Conservation (phyloP, 2,113 vertebrate genomes). For the Copsychus sechellarum region DNA sequence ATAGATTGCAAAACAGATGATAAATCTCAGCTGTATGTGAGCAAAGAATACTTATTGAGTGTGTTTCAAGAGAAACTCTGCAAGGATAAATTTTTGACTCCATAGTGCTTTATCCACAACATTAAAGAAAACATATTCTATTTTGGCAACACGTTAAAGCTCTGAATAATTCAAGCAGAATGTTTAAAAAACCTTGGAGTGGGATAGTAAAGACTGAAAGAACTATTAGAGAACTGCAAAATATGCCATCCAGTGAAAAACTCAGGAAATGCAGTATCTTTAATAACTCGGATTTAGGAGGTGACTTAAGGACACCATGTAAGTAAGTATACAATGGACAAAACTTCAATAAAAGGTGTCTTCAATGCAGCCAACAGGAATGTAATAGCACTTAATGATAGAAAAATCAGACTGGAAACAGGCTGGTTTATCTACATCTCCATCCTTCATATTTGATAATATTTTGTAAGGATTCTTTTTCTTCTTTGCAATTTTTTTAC, state of each 20-base stretch:
- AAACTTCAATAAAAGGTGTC: background rate
- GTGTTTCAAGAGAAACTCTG: background rate
- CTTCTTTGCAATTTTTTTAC: background rate
- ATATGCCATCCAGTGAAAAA: background rate
- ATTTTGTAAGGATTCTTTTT: background rate
- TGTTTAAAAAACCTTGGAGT: background rate
- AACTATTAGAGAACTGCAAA: background rate
- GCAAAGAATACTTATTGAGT: background rate
- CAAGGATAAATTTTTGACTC: background rate
- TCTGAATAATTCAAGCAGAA: background rate
- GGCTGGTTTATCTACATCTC: background rate
- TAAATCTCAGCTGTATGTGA: background rate
- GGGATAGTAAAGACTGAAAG: conserved; percentile 3
- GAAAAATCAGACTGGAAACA: background rate
- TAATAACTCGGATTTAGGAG: conserved; percentile 16
- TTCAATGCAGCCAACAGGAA: background rate
- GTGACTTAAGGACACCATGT: background rate
- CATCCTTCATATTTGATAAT: fast-evolving
- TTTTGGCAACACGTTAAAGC: background rate
- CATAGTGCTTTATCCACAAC: background rate
- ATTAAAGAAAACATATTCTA: background rate
- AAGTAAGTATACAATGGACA: background rate
- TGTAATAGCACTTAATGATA: background rate
- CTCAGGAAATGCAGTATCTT: background rate
- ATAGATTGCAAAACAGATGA: background rate